A percentile compares a stretch with the other conserved stretches of the same genome.
phyloP scores from a whole-genome alignment of 1,140 invertebrate species.

The Drosophila nikananu region DNA sequence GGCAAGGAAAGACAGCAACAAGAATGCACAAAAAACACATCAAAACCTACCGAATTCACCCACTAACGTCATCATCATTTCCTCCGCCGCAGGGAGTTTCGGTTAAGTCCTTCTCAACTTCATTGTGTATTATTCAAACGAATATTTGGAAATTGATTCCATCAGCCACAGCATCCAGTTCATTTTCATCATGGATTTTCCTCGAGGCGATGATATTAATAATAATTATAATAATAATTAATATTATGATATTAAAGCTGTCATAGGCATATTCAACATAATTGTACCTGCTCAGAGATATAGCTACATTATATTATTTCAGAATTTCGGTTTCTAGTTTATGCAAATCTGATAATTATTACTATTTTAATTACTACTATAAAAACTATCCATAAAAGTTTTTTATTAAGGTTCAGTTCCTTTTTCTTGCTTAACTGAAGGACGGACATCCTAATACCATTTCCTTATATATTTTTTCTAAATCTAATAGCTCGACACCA shows the following conservation, averaged over 20 bases:
- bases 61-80: conserved; percentile 16
- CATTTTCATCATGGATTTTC: not conserved
- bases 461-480: not conserved
- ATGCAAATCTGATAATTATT: no score
- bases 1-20: conserved; percentile 12
- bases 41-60: conserved; percentile 11
- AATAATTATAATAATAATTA: no score
- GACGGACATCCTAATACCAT: no score
- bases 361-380: no score
- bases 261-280: no score
- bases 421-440: not conserved
- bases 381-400: no score
- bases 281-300: no score
- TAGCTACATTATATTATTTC: no score
- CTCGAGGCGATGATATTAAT: not conserved
- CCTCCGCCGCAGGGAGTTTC: conserved; percentile 24
- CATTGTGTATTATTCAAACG: conserved; percentile 24
- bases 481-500: not conserved
- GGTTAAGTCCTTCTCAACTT: conserved; percentile 6
- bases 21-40: not conserved
- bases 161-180: conserved; percentile 1
- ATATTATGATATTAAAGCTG: no score
- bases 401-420: no score
- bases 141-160: conserved; percentile 1
- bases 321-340: no score